Evolutionary conservation across 2,797 vertebrate genomes (phyloP).

Genomic region (Hapalemur alaotrensis): DNA sequence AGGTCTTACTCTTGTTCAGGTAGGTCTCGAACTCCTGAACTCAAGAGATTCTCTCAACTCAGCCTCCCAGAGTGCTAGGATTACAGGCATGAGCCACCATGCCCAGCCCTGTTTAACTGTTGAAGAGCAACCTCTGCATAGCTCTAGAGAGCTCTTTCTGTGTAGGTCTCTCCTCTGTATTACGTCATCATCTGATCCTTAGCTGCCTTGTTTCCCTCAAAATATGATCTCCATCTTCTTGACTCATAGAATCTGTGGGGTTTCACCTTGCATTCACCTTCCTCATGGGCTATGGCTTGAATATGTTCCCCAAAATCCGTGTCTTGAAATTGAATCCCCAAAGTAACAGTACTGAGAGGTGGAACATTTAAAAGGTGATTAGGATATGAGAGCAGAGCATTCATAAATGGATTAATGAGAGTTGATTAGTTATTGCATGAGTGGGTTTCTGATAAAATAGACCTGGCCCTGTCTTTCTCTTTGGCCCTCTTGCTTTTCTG

Average conservation of each 20-base stretch:
- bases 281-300: background rate
- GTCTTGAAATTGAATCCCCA: background rate
- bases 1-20: too few species aligned
- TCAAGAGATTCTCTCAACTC: too few species aligned
- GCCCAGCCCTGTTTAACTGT: background rate
- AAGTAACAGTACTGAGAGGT: background rate
- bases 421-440: background rate
- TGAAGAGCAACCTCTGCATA: background rate
- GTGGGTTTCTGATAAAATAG: background rate
- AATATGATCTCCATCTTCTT: background rate
- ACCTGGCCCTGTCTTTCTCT: background rate
- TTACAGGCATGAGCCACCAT: too few species aligned
- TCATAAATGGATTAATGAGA: background rate
- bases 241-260: background rate
- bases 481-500: background rate
- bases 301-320: background rate
- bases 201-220: background rate
- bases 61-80: too few species aligned
- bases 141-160: background rate
- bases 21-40: too few species aligned
- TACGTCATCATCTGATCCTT: background rate
- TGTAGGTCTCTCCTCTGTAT: background rate
- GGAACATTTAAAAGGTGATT: background rate
- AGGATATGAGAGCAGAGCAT: background rate
- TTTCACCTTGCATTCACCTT: background rate